Conservation (phyloP, 2,113 vertebrate genomes). For the Bucco capensis region DNA sequence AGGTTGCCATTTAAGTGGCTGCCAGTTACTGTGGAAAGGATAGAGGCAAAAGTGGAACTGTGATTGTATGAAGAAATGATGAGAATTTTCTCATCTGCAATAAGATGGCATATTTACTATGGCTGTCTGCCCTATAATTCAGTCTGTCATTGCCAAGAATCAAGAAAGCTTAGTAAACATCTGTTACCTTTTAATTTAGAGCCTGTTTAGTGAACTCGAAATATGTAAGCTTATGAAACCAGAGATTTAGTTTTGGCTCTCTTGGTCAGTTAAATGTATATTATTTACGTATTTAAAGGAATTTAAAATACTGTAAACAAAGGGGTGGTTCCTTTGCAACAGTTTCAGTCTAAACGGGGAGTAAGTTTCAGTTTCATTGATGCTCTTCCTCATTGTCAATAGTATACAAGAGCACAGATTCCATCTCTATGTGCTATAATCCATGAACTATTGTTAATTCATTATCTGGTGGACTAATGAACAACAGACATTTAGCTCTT, state of each 20-base stretch:
- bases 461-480: constrained; percentile 63
- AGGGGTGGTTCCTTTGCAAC: neutral
- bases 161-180: constrained; percentile 6
- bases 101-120: neutral
- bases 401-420: neutral
- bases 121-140: neutral
- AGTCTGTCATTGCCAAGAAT: neutral
- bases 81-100: neutral
- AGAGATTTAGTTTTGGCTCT: constrained; percentile 13
- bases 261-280: neutral
- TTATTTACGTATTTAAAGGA: neutral
- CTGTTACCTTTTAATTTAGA: constrained; percentile 15
- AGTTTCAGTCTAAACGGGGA: neutral
- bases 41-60: neutral
- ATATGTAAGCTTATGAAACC: constrained; percentile 24
- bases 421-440: neutral
- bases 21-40: neutral
- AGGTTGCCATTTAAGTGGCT: neutral
- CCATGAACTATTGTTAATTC: constrained; percentile 33
- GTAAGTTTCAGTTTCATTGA: constrained; percentile 4
- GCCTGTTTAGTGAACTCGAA: constrained; percentile 34
- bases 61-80: neutral
- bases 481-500: constrained; percentile 53
- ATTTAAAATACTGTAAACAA: neutral
- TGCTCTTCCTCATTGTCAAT: neutral